Conservation (phyloP, 2,888 invertebrate species). For the Hirtodrosophila duncani region DNA sequence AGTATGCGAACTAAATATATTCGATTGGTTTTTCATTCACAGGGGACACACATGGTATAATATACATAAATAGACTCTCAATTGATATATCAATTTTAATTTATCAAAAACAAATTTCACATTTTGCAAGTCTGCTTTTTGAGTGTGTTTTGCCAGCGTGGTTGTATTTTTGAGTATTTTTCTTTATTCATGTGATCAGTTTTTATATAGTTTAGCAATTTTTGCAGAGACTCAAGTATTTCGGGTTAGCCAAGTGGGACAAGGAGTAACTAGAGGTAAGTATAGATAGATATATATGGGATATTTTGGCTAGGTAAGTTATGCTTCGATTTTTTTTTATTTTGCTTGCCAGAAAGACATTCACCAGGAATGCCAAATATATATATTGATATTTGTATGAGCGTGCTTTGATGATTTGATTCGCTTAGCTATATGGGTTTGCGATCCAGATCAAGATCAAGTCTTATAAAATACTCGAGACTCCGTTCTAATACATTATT, state of each 20-base stretch:
- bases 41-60: too few relatives aligned
- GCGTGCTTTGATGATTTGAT: slow-evolving; percentile 14
- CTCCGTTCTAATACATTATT: slow-evolving; percentile 61
- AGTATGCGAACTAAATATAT: slow-evolving; percentile 6
- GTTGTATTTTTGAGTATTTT: slow-evolving; percentile 64
- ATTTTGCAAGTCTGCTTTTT: slow-evolving; percentile 51
- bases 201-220: slow-evolving; percentile 12
- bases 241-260: slow-evolving; percentile 23
- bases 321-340: too few relatives aligned
- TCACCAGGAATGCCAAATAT: too few relatives aligned
- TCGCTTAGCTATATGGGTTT: slow-evolving; percentile 10
- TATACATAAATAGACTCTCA: too few relatives aligned
- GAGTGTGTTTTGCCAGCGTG: slow-evolving; percentile 25
- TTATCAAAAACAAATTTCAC: too few relatives aligned
- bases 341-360: too few relatives aligned
- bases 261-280: too few relatives aligned
- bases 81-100: too few relatives aligned
- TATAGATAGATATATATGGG: too few relatives aligned
- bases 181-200: slow-evolving; percentile 31
- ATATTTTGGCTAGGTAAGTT: too few relatives aligned
- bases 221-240: slow-evolving; percentile 65
- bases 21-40: slow-evolving; percentile 3
- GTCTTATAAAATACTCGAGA: slow-evolving; percentile 63
- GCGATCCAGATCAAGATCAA: slow-evolving; percentile 6
- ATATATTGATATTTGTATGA: slow-evolving; percentile 14